Percentiles rank a stretch among this genome's conserved stretches.
These are phyloP conservation scores for Drosophila imparisetae DNA, from an alignment of 2,888 invertebrate genomes.

Conservation along the genomic window DNA sequence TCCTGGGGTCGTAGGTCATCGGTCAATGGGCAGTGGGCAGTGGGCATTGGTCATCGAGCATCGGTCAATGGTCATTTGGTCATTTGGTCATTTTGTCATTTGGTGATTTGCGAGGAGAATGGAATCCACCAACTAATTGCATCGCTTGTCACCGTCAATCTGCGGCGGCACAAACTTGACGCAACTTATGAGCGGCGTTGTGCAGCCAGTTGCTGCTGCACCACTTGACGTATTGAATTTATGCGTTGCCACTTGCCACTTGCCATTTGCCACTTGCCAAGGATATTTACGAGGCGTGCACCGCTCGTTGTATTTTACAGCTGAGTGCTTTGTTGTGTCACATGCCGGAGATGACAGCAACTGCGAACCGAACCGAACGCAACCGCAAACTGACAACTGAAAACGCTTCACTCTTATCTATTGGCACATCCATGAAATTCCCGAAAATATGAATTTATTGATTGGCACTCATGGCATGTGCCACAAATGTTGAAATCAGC, in stretches of 20 bases:
- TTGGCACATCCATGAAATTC: background rate
- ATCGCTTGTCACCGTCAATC: slow-evolving; percentile 57
- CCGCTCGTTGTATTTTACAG: slow-evolving; percentile 39
- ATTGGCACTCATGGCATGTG: background rate
- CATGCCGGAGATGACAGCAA: slow-evolving; percentile 16
- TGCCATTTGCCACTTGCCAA: slow-evolving; percentile 43
- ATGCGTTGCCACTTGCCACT: slow-evolving; percentile 41
- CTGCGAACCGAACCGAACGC: background rate
- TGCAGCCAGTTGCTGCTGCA: slow-evolving; percentile 27
- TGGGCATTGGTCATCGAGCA: slow-evolving; percentile 3
- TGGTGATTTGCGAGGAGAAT: slow-evolving; percentile 14
- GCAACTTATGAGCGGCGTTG: slow-evolving; percentile 13
- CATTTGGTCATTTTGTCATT: slow-evolving; percentile 15
- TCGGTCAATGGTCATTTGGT: slow-evolving; percentile 8
- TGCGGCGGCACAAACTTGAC: slow-evolving; percentile 27
- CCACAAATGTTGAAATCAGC: background rate
- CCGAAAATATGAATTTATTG: background rate
- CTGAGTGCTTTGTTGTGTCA: slow-evolving; percentile 47
- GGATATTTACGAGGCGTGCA: slow-evolving; percentile 48
- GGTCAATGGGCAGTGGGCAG: background rate
- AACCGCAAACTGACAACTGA: background rate
- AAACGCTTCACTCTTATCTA: background rate
- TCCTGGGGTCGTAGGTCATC: slow-evolving; percentile 2
- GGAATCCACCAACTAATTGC: slow-evolving; percentile 48
- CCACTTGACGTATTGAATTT: slow-evolving; percentile 63